These are phyloP conservation scores for Brachyhypopomus gauderio DNA, from an alignment of 2,113 vertebrate genomes.

Conservation along the genomic window DNA sequence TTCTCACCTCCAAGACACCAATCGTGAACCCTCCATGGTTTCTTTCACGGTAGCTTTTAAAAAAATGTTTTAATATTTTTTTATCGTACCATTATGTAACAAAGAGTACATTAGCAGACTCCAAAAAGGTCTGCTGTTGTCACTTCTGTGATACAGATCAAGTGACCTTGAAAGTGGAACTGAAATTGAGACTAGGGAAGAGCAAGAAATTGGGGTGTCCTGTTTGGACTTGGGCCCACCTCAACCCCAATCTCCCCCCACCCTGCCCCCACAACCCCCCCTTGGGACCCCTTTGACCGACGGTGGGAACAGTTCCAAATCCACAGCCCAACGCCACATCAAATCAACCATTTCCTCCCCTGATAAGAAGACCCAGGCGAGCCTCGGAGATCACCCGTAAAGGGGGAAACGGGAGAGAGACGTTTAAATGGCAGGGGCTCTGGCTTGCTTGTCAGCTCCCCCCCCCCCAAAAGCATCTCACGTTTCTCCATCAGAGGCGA, in stretches of 20 bases:
- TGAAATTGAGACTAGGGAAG: not conserved
- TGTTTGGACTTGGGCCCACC: constrained; percentile 12
- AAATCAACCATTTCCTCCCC: constrained; percentile 73
- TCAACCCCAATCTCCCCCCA: constrained; percentile 14
- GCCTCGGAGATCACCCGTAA: constrained; percentile 69
- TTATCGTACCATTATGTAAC: constrained; percentile 22
- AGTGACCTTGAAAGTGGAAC: constrained; percentile 6
- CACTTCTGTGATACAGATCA: constrained; percentile 25
- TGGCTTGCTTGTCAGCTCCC: constrained; percentile 18
- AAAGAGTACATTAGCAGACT: constrained; percentile 30
- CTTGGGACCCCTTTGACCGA: constrained; percentile 44
- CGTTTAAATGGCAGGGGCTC: constrained; percentile 59
- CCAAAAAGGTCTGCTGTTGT: constrained; percentile 12
- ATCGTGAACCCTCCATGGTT: constrained; percentile 18
- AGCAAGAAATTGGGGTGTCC: constrained; percentile 36
- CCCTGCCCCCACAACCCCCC: constrained; percentile 16
- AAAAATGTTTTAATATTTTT: constrained; percentile 2
- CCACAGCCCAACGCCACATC: constrained; percentile 69
- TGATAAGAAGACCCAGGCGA: constrained; percentile 68
- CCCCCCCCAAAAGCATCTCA: constrained; percentile 37
- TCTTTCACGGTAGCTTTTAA: not conserved
- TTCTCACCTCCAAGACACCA: constrained; percentile 39
- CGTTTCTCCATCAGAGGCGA: constrained; percentile 32
- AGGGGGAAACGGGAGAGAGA: constrained; percentile 60
- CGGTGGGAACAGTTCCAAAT: constrained; percentile 61